Evolutionary conservation across 2,797 vertebrate genomes (phyloP).

Genomic region (Agapornis canus): DNA sequence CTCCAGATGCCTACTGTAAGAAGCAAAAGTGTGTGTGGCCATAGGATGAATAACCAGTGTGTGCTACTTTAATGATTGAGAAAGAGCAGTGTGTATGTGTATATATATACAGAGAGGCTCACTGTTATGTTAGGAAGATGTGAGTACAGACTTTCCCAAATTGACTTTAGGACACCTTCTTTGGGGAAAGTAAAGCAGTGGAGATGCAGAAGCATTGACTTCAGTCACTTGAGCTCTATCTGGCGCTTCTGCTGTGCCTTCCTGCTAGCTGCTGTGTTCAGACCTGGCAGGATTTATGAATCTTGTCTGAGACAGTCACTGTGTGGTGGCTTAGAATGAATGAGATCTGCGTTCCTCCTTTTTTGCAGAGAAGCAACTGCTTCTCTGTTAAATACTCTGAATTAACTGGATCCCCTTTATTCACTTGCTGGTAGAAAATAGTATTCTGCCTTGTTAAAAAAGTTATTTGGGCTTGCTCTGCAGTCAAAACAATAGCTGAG

Average conservation of each 20-base stretch:
- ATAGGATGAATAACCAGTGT: background rate
- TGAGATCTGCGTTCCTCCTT: background rate
- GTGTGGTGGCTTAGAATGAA: background rate
- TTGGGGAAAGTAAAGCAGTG: background rate
- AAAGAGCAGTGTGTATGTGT: background rate
- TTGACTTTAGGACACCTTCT: background rate
- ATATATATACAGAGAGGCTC: background rate
- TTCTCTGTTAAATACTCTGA: background rate
- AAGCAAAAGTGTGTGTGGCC: background rate
- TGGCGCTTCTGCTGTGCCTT: background rate
- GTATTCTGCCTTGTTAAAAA: background rate
- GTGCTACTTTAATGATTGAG: background rate
- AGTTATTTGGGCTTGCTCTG: background rate
- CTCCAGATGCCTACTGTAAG: background rate
- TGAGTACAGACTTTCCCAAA: background rate
- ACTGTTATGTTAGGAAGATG: background rate
- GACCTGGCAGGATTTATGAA: background rate
- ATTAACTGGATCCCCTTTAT: background rate
- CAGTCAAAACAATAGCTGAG: background rate
- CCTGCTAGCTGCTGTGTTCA: background rate
- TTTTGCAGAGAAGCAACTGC: background rate
- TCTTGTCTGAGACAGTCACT: rapidly evolving
- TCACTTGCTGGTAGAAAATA: background rate
- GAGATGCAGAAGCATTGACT: background rate
- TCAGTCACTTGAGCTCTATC: background rate